Evolutionary conservation across 2,888 invertebrate genomes (phyloP).

Genomic region (Lottia gigantea): DNA sequence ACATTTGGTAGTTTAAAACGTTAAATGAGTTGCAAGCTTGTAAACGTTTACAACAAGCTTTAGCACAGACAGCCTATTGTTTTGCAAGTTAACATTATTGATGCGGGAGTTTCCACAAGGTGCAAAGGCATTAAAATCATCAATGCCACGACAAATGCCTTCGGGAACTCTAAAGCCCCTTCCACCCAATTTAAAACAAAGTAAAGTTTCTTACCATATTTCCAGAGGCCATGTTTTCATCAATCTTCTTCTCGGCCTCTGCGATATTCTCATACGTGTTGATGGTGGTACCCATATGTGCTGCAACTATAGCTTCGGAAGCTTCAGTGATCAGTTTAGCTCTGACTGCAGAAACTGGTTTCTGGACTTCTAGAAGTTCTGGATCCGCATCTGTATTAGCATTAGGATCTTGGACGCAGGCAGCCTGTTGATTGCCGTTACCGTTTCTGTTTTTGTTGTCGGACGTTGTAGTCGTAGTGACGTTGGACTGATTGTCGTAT

Average conservation of each 20-base stretch:
- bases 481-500: neutral
- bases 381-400: neutral
- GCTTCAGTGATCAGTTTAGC: neutral
- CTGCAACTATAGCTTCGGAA: conserved; percentile 85
- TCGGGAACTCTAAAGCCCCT: too few relatives aligned
- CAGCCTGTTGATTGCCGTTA: neutral
- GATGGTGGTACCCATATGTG: conserved; percentile 96
- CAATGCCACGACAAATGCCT: too few relatives aligned
- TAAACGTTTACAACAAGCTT: too few relatives aligned
- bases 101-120: too few relatives aligned
- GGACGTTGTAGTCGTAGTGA: neutral
- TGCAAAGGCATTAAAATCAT: too few relatives aligned
- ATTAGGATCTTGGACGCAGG: neutral
- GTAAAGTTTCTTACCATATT: conserved; percentile 31
- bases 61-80: too few relatives aligned
- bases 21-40: too few relatives aligned
- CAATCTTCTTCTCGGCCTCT: conserved; percentile 49
- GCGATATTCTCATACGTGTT: conserved; percentile 86
- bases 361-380: neutral
- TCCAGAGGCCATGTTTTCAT: conserved; percentile 33
- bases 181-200: too few relatives aligned
- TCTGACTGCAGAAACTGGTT: neutral
- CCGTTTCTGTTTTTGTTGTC: conserved; percentile 1
- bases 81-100: too few relatives aligned
- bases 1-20: too few relatives aligned